A percentile compares a stretch with the other conserved stretches of the same genome.
Evolutionary conservation across 2,888 invertebrate species (phyloP).

Genomic region (Yponomeuta malinellus): DNA sequence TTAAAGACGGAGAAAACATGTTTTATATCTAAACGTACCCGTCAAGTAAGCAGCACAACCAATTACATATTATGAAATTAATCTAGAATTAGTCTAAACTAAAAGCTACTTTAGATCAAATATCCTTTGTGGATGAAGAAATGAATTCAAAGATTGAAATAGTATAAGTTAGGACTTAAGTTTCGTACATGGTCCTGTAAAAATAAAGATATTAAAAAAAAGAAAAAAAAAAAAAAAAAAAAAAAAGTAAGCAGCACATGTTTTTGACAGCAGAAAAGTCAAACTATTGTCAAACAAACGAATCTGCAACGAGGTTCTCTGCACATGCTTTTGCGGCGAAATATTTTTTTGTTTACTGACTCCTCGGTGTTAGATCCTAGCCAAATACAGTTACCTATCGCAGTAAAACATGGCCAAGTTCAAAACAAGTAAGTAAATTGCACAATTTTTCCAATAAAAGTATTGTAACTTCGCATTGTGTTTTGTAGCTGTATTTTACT

Average conservation of each 20-base stretch:
- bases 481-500: background rate
- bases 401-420: slow-evolving; percentile 51
- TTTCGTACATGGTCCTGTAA: too few species aligned
- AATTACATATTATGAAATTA: too few species aligned
- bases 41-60: background rate
- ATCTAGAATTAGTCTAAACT: too few species aligned
- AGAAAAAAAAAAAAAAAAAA: too few species aligned
- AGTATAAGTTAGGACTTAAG: too few species aligned
- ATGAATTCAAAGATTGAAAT: too few species aligned
- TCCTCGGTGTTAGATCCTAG: background rate
- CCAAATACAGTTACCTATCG: background rate
- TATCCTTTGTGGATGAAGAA: too few species aligned
- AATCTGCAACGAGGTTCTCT: background rate
- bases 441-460: background rate
- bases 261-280: background rate
- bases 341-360: background rate
- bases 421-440: slow-evolving; percentile 53
- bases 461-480: background rate
- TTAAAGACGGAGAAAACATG: background rate
- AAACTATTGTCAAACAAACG: background rate
- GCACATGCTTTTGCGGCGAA: background rate
- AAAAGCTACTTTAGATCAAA: too few species aligned
- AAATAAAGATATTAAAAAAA: too few species aligned
- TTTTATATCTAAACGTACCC: background rate
- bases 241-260: background rate